Conservation (phyloP, 2,888 invertebrate genomes). For the Callinectes sapidus region DNA sequence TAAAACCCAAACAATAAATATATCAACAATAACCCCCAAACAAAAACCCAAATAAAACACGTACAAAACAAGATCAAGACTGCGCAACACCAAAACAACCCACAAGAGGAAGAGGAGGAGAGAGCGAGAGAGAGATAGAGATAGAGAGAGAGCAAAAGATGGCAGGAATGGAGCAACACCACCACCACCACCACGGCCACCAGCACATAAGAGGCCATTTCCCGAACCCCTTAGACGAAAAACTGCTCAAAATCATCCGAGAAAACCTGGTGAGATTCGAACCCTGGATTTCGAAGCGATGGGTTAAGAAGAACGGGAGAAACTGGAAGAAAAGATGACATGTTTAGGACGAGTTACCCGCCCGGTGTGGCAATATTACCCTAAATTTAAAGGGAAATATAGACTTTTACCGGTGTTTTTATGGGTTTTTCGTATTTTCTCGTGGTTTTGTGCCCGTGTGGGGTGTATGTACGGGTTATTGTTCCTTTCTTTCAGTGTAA, state of each 20-base stretch:
- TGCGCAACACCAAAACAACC: too few relatives aligned
- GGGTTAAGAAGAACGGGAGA: too few relatives aligned
- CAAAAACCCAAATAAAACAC: too few relatives aligned
- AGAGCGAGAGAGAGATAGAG: not conserved
- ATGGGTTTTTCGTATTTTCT: not conserved
- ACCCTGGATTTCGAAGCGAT: too few relatives aligned
- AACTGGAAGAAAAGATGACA: not conserved
- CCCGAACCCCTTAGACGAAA: conserved; percentile 67
- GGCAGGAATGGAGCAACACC: conserved; percentile 33
- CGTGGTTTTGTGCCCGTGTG: not conserved
- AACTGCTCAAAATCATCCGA: conserved; percentile 70
- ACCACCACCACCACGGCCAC: conserved; percentile 54
- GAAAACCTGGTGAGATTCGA: conserved; percentile 68
- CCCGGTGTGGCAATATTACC: not conserved
- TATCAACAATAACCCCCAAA: too few relatives aligned
- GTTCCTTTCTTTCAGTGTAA: not conserved
- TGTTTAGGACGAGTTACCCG: not conserved
- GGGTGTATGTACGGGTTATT: too few relatives aligned
- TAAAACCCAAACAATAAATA: too few relatives aligned
- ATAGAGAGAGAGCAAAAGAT: conserved; percentile 27
- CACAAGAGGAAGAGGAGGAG: too few relatives aligned
- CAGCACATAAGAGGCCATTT: conserved; percentile 67
- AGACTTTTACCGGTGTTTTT: not conserved
- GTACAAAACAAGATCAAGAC: too few relatives aligned
- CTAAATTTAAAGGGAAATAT: not conserved